Percentiles rank a stretch among this genome's conserved stretches.
These are phyloP conservation scores for Thymelicus lineola DNA, from an alignment of 2,888 invertebrate genomes.

Conservation along the genomic window DNA sequence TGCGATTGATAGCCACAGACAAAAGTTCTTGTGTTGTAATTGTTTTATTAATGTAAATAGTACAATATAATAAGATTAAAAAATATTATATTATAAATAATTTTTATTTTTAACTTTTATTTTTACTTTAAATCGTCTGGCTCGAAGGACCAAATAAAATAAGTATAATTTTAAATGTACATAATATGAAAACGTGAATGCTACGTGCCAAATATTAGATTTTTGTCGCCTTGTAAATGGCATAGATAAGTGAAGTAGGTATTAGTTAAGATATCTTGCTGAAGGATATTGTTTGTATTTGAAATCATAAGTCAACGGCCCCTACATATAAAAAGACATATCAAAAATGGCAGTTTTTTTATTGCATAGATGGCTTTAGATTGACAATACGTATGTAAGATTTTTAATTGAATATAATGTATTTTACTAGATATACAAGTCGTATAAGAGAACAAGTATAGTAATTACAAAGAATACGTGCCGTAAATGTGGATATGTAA, in stretches of 20 bases:
- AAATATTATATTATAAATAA: neutral
- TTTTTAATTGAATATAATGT: no score
- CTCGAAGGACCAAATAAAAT: conserved; percentile 19
- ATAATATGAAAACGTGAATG: conserved; percentile 28
- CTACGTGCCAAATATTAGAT: conserved; percentile 33
- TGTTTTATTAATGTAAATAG: neutral
- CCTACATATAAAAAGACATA: no score
- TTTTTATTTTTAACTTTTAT: neutral
- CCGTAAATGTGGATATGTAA: no score
- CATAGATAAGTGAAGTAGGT: conserved; percentile 25
- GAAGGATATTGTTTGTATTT: neutral
- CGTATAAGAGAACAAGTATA: no score
- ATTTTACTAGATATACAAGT: no score
- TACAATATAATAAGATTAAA: neutral
- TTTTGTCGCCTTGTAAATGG: conserved; percentile 21
- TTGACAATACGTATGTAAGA: no score
- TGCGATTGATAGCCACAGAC: neutral
- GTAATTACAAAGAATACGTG: no score
- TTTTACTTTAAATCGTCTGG: neutral
- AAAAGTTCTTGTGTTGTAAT: neutral
- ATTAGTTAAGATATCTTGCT: conserved; percentile 17
- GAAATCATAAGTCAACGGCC: no score
- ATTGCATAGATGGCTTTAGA: no score
- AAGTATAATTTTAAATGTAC: conserved; percentile 20
- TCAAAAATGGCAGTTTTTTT: no score